These are phyloP conservation scores for Dolichoris vasculosae DNA, from an alignment of 1,140 invertebrate genomes.

Conservation along the genomic window DNA sequence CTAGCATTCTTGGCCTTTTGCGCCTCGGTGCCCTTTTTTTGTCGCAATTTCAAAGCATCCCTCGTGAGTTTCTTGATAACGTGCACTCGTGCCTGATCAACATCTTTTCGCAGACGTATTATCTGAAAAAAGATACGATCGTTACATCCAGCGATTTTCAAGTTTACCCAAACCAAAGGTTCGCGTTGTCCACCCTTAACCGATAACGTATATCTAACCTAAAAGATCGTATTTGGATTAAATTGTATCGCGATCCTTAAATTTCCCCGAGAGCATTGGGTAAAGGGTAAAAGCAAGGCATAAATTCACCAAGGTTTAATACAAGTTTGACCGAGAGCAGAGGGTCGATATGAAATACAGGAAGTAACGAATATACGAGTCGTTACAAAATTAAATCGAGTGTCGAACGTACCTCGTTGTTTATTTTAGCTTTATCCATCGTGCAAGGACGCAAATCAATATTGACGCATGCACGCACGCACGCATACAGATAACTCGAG, in stretches of 20 bases:
- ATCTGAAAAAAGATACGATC: slow-evolving; percentile 62
- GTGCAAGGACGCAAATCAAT: neutral
- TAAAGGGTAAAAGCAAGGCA: too few relatives aligned
- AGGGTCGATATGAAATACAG: neutral
- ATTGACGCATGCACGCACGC: neutral
- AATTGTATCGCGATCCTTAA: too few relatives aligned
- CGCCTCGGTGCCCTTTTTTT: slow-evolving; percentile 61
- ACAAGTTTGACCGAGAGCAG: neutral
- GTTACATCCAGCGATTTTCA: neutral
- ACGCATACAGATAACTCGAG: neutral
- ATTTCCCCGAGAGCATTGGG: too few relatives aligned
- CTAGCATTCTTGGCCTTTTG: slow-evolving; percentile 61
- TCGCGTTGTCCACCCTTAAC: too few relatives aligned
- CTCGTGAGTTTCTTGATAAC: slow-evolving; percentile 63
- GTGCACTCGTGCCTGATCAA: slow-evolving; percentile 60
- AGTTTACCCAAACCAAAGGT: neutral
- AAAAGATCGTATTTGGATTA: too few relatives aligned
- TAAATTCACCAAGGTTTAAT: neutral
- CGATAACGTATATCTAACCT: neutral
- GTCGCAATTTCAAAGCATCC: slow-evolving; percentile 59
- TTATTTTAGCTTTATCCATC: slow-evolving; percentile 61
- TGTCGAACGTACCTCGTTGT: slow-evolving; percentile 60
- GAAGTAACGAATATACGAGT: neutral
- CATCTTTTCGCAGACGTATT: slow-evolving; percentile 62
- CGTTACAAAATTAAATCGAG: slow-evolving; percentile 25